Base-by-base conservation (phyloP, 23 tunicate genomes). In the Halocynthia roretzi region DNA sequence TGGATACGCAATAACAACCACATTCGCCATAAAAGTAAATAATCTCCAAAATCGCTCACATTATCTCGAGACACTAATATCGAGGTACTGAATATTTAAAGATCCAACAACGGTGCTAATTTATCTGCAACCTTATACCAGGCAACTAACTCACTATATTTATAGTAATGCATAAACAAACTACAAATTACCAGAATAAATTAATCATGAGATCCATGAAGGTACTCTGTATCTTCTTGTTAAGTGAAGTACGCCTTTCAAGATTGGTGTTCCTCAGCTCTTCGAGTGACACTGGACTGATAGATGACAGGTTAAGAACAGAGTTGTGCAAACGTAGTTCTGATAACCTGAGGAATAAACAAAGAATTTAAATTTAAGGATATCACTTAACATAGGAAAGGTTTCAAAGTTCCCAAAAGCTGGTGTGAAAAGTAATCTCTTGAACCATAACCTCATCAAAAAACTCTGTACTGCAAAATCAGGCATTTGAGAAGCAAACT, bases 161-260 rank as follows among this genome's bases (percentile, higher is more conserved):
- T 67, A 17, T 67, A 67, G 21, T 12, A 67, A 67, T 11, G 9
- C 10, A n/a, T n/a, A n/a, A 11, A 15, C 23, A 11, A 5, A 40
- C 75, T 20, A 44, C 49, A 68, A 20, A 20, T 68, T 73, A 88
- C 95, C 95, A 78, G 53, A 88, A 88, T 19, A 88, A 31, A 67
- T 88, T 87, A 68, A 88, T 80, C 95, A 88, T 88, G 84, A 88
- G 77, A 44, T 83, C 87, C 79, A 83, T 72, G 62, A 88, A 88
- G 15, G 80, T 75, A 19, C 67, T 54, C 67, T 82, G 67, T 7
- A 88, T 83, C 51, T 83, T 74, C 52, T 56, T 64, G 80, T 88
- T 88, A 56, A 76, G 51, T 21, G n/a, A 52, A 10, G 53, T 10
- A 55, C 64, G 76, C 19, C 52, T 67, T 23, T 61, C 70, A 56